Evolutionary conservation across 2,888 invertebrate species (phyloP).

Genomic region (Corbicula japonica): DNA sequence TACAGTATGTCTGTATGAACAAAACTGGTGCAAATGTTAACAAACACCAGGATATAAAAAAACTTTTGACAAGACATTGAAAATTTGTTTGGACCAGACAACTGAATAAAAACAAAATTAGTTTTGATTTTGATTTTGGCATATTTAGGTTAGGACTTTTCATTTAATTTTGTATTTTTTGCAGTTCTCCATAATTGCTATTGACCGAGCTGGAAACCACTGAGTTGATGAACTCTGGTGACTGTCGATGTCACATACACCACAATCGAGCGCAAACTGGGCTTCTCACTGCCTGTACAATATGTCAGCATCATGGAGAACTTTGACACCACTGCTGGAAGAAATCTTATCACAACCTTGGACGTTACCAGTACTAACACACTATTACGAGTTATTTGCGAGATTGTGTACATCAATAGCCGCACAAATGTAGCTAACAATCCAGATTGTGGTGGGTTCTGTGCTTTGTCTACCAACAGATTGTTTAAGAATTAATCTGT

Average conservation of each 20-base stretch:
- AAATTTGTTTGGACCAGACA: too few relatives aligned
- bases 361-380: constrained; percentile 49
- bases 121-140: too few relatives aligned
- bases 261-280: constrained; percentile 49
- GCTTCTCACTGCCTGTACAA: constrained; percentile 50
- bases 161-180: too few relatives aligned
- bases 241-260: constrained; percentile 68
- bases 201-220: constrained; percentile 77
- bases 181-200: constrained; percentile 77
- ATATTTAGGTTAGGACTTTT: too few relatives aligned
- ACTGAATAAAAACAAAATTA: too few relatives aligned
- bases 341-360: constrained; percentile 7
- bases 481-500: too few relatives aligned
- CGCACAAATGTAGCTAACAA: constrained; percentile 1
- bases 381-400: constrained; percentile 26
- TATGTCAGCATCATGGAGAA: constrained; percentile 21
- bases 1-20: too few relatives aligned
- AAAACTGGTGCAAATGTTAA: too few relatives aligned
- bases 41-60: too few relatives aligned
- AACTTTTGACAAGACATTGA: too few relatives aligned
- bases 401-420: constrained; percentile 55
- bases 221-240: constrained; percentile 67
- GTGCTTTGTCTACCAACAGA: background rate
- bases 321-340: background rate
- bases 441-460: constrained; percentile 43